A percentile compares a stretch with the other conserved stretches of the same genome.
Evolutionary conservation across 2,888 invertebrate genomes (phyloP).

Genomic region (Cataglyphis livida): DNA sequence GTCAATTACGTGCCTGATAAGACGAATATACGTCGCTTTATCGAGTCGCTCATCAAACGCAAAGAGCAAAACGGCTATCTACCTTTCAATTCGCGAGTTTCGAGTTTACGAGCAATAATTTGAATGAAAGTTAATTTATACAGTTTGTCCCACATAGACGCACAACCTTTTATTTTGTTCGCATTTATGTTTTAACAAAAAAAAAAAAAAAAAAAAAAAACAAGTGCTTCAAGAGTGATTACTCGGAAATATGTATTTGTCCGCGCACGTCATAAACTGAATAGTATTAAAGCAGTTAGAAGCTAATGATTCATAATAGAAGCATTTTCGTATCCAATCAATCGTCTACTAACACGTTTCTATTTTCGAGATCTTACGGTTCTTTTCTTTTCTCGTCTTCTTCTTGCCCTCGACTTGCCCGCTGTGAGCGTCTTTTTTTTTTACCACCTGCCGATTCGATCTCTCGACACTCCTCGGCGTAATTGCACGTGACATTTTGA

Average conservation of each 20-base stretch:
- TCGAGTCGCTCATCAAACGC: background rate
- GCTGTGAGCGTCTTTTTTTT: conserved; percentile 20
- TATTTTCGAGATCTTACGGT: conserved; percentile 17
- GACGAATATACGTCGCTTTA: conserved; percentile 18
- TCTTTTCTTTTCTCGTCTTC: conserved; percentile 8
- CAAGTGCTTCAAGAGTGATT: conserved; percentile 24
- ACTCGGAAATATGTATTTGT: conserved; percentile 33
- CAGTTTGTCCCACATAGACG: background rate
- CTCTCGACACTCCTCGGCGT: conserved; percentile 34
- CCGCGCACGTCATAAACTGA: conserved; percentile 32
- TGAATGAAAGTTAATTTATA: conserved; percentile 24
- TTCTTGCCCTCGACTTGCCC: background rate
- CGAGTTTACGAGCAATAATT: conserved; percentile 10
- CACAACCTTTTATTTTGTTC: background rate
- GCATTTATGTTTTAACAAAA: conserved; percentile 19
- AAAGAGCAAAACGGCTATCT: background rate
- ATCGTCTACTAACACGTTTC: conserved; percentile 25
- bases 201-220: background rate
- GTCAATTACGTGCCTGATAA: conserved; percentile 23
- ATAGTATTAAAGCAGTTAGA: conserved; percentile 29
- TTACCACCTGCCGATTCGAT: conserved; percentile 7
- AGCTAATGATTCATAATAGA: conserved; percentile 58
- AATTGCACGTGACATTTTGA: conserved; percentile 61
- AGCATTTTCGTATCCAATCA: conserved; percentile 34
- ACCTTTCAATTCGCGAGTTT: background rate